Conservation (phyloP, 2,888 invertebrate species). For the Synergus japonicus region DNA sequence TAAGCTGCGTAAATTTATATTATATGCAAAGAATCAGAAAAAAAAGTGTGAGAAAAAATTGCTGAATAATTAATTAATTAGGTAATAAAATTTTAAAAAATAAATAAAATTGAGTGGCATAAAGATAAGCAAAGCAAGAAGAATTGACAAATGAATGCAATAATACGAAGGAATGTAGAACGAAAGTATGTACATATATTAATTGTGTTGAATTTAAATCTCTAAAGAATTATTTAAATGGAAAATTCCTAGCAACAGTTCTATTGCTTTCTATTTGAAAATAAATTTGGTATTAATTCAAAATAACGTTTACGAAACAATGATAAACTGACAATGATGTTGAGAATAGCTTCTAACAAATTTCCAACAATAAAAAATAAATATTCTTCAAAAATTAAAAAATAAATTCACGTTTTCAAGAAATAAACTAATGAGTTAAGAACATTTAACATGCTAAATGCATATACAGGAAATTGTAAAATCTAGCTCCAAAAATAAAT, state of each 20-base stretch:
- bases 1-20: too few relatives aligned
- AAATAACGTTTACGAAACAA: not conserved
- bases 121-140: not conserved
- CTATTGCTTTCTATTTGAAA: not conserved
- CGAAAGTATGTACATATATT: not conserved
- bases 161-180: not conserved
- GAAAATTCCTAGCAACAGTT: not conserved
- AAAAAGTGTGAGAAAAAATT: not conserved
- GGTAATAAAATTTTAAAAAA: not conserved
- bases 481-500: slow-evolving; percentile 33
- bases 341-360: not conserved
- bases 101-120: not conserved
- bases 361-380: not conserved
- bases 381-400: not conserved
- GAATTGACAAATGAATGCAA: not conserved
- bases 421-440: not conserved
- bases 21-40: not conserved
- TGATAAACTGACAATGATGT: not conserved
- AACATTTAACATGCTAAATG: not conserved
- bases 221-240: not conserved
- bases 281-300: not conserved
- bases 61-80: not conserved
- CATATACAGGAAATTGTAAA: slow-evolving; percentile 10
- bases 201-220: not conserved
- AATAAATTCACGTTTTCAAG: not conserved